phyloP scores from a whole-genome alignment of 2,113 vertebrate genomes.

The Pristiophorus japonicus region DNA sequence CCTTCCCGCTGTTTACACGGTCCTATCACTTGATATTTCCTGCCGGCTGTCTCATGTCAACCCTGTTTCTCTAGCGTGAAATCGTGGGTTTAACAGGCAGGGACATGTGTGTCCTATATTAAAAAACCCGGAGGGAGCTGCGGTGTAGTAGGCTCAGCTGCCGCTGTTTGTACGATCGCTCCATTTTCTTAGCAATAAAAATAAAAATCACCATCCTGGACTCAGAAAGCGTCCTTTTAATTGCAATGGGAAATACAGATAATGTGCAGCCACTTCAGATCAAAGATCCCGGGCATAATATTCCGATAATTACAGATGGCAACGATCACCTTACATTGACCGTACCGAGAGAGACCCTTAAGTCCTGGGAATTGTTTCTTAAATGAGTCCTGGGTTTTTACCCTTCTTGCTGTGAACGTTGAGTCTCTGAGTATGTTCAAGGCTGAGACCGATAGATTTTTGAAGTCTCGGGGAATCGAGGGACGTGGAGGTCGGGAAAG shows the following conservation, averaged over 20 bases:
- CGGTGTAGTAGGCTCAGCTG: background rate
- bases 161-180: background rate
- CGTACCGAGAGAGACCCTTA: background rate
- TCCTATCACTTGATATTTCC: conserved; percentile 36
- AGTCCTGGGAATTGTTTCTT: background rate
- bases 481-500: too few relatives aligned
- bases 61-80: conserved; percentile 19
- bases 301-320: too few relatives aligned
- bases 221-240: background rate
- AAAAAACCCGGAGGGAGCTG: background rate
- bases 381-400: background rate
- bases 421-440: too few relatives aligned
- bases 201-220: background rate
- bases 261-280: background rate
- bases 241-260: background rate
- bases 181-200: background rate
- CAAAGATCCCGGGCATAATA: background rate
- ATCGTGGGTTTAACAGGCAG: conserved; percentile 34
- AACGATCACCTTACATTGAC: background rate
- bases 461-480: too few relatives aligned
- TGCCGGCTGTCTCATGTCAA: conserved; percentile 33
- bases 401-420: too few relatives aligned
- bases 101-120: conserved; percentile 20
- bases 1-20: background rate
- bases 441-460: too few relatives aligned